Evolutionary conservation across 2,888 invertebrate genomes (phyloP).

Genomic region (Criorhina ranunculi): DNA sequence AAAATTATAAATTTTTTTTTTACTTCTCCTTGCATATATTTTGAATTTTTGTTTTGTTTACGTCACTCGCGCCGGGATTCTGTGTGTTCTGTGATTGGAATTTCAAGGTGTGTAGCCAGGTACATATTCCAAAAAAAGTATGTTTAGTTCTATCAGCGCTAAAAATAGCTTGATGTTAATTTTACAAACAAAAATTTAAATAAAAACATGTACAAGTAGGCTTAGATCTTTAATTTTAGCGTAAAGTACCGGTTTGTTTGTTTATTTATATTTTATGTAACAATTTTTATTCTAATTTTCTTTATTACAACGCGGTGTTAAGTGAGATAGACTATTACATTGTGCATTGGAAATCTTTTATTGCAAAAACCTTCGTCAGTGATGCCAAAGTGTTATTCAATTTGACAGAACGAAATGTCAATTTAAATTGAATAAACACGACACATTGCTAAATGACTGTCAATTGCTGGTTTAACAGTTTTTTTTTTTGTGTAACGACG

Average conservation of each 20-base stretch:
- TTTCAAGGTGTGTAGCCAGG: slow-evolving; percentile 49
- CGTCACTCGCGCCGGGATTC: slow-evolving; percentile 14
- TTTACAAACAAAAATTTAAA: background rate
- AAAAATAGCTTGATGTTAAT: slow-evolving; percentile 29
- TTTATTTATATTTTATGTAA: background rate
- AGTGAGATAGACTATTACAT: background rate
- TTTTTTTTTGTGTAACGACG: too few relatives aligned
- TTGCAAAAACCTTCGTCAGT: slow-evolving; percentile 7
- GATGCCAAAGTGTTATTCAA: background rate
- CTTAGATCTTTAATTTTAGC: too few relatives aligned
- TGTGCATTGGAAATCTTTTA: background rate
- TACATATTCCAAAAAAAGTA: slow-evolving; percentile 14
- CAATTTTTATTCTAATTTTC: background rate
- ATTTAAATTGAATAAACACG: slow-evolving; percentile 35
- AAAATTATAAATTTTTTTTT: slow-evolving; percentile 7
- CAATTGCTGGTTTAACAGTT: slow-evolving; percentile 25
- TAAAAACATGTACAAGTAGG: too few relatives aligned
- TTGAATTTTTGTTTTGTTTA: slow-evolving; percentile 20
- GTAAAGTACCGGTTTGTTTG: too few relatives aligned
- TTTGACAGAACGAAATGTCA: slow-evolving; percentile 56
- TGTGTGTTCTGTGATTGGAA: slow-evolving; percentile 31
- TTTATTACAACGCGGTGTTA: slow-evolving; percentile 6
- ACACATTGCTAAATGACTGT: slow-evolving; percentile 6
- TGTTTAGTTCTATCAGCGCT: slow-evolving; percentile 38
- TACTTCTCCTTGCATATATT: background rate